phyloP scores from a whole-genome alignment of 2,888 invertebrate genomes.

The Platycheirus rosarum region DNA sequence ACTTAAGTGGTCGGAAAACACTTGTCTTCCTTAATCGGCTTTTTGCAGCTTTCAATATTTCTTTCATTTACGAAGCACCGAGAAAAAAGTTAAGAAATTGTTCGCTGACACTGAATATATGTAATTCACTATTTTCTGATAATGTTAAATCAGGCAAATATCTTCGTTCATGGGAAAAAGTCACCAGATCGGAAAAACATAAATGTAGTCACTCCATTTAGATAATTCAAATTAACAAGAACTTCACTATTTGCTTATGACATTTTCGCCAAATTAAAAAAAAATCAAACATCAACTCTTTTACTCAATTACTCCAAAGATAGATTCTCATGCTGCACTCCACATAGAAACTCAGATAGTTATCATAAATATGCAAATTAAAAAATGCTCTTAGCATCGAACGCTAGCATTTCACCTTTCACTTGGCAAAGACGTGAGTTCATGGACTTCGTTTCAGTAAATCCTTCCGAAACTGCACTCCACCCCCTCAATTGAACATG shows the following conservation, averaged over 20 bases:
- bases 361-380: slow-evolving; percentile 67
- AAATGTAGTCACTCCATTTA: no score
- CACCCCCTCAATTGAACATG: background rate
- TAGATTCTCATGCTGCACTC: slow-evolving; percentile 43
- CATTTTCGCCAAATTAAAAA: background rate
- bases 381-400: slow-evolving; percentile 51
- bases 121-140: no score
- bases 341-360: slow-evolving; percentile 49
- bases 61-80: no score
- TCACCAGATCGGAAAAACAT: no score
- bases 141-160: no score
- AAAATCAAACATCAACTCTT: slow-evolving; percentile 4
- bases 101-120: no score
- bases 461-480: slow-evolving; percentile 28
- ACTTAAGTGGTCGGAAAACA: no score
- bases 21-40: no score
- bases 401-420: slow-evolving; percentile 66
- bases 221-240: no score
- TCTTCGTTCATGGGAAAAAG: no score
- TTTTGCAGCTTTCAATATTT: no score
- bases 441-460: slow-evolving; percentile 24
- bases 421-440: slow-evolving; percentile 47
- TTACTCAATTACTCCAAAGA: slow-evolving; percentile 31
- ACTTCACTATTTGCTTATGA: background rate
- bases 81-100: no score